Conservation (phyloP, 2,797 vertebrate genomes). For the Acipenser transmontanus region DNA sequence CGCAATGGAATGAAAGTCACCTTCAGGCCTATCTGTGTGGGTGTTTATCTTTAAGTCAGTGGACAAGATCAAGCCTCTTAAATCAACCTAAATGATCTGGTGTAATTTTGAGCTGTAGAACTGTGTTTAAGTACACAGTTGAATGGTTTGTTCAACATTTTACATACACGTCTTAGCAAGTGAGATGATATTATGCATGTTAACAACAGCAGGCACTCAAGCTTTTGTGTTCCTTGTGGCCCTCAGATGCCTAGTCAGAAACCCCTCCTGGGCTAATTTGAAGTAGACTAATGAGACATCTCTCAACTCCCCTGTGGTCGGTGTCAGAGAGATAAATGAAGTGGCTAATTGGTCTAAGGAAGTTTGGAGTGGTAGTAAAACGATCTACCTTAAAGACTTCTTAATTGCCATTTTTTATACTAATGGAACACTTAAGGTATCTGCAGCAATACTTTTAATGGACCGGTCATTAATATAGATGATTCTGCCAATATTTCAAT, state of each 20-base stretch:
- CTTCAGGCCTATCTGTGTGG: no score
- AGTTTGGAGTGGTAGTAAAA: slow-evolving; percentile 39
- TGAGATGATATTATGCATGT: neutral
- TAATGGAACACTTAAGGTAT: slow-evolving; percentile 52
- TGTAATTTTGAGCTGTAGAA: no score
- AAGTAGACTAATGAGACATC: slow-evolving; percentile 40
- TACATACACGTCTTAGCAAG: neutral
- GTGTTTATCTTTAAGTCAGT: no score
- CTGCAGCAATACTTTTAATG: slow-evolving; percentile 45
- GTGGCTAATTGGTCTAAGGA: slow-evolving; percentile 46
- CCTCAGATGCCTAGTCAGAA: slow-evolving; percentile 25
- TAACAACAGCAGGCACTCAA: neutral
- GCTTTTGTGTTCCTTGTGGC: slow-evolving; percentile 10
- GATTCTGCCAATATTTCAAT: slow-evolving; percentile 41
- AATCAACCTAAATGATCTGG: no score
- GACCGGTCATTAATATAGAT: slow-evolving; percentile 48
- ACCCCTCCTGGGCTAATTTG: slow-evolving; percentile 28
- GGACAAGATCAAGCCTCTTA: no score
- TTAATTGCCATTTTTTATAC: slow-evolving; percentile 49
- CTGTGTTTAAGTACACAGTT: no score
- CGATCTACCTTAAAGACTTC: slow-evolving; percentile 43
- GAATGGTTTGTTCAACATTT: neutral
- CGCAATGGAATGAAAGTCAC: no score
- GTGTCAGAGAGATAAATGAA: slow-evolving; percentile 52
- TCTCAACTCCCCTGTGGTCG: slow-evolving; percentile 40